A percentile compares a stretch with the other conserved stretches of the same genome.
Evolutionary conservation across 2,797 vertebrate genomes (phyloP).

Genomic region (Sitta carolinensis): DNA sequence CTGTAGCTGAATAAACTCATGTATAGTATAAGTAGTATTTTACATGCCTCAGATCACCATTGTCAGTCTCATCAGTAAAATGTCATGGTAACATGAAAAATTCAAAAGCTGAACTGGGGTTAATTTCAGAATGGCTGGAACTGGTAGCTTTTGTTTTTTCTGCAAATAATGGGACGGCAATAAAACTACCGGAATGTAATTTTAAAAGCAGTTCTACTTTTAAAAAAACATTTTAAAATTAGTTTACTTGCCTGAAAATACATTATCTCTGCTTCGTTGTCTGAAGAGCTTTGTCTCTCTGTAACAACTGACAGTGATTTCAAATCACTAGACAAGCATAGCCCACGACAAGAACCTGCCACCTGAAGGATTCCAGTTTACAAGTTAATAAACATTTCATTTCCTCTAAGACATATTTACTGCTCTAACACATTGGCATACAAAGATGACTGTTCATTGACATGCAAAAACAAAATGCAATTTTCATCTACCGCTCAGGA

Average conservation of each 20-base stretch:
- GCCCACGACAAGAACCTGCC: constrained; percentile 86
- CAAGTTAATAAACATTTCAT: background rate
- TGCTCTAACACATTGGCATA: background rate
- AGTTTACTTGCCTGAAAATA: constrained; percentile 86
- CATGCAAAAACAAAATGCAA: background rate
- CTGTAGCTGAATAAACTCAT: background rate
- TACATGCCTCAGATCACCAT: background rate
- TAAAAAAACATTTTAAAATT: background rate
- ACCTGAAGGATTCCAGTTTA: constrained; percentile 76
- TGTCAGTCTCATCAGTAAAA: background rate
- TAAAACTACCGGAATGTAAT: background rate
- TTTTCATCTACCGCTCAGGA: background rate
- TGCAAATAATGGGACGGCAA: background rate
- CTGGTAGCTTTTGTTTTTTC: background rate
- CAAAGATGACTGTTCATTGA: background rate
- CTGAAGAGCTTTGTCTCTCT: constrained; percentile 76
- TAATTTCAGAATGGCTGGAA: background rate
- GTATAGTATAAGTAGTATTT: background rate
- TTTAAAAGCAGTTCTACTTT: background rate
- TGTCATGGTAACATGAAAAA: background rate
- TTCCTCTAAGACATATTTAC: background rate
- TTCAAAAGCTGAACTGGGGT: background rate
- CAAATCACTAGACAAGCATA: constrained; percentile 93
- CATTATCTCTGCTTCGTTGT: constrained; percentile 80
- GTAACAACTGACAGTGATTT: constrained; percentile 92